These are phyloP conservation scores for Malurus melanocephalus DNA, from an alignment of 2,113 vertebrate species.

Conservation along the genomic window DNA sequence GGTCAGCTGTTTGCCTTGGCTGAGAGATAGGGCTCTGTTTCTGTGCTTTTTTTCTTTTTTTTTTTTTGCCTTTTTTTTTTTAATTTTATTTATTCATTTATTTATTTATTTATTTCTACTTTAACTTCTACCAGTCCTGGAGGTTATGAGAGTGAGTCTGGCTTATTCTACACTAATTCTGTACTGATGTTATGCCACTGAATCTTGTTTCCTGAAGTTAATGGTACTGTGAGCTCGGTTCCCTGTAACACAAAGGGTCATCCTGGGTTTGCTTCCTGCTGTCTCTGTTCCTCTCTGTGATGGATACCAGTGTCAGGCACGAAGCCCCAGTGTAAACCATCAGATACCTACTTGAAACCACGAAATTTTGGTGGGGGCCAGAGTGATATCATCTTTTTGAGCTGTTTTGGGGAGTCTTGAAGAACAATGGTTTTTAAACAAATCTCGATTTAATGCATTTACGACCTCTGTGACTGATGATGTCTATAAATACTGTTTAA, in stretches of 20 bases:
- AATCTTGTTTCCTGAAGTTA: neutral
- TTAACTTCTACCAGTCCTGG: neutral
- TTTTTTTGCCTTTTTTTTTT: too few relatives aligned
- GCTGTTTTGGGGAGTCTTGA: neutral
- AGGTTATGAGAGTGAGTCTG: neutral
- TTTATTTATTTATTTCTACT: neutral
- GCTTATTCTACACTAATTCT: rapidly evolving
- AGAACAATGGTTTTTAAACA: neutral
- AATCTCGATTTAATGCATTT: neutral
- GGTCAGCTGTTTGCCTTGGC: neutral
- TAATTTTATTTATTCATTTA: too few relatives aligned
- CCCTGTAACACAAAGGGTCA: neutral
- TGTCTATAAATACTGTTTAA: conserved; percentile 23
- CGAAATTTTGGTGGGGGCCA: neutral
- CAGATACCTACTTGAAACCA: neutral
- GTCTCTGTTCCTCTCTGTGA: neutral
- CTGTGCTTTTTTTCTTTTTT: neutral
- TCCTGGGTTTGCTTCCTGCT: neutral
- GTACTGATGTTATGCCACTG: rapidly evolving
- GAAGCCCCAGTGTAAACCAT: neutral
- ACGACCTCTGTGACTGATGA: neutral
- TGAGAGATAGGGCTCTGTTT: neutral
- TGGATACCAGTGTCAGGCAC: rapidly evolving
- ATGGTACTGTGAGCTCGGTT: neutral
- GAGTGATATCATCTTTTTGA: neutral